Percentiles rank a stretch among this genome's conserved stretches.
These are phyloP conservation scores for Catocala sponsa DNA, from an alignment of 2,888 invertebrate genomes.

Conservation along the genomic window DNA sequence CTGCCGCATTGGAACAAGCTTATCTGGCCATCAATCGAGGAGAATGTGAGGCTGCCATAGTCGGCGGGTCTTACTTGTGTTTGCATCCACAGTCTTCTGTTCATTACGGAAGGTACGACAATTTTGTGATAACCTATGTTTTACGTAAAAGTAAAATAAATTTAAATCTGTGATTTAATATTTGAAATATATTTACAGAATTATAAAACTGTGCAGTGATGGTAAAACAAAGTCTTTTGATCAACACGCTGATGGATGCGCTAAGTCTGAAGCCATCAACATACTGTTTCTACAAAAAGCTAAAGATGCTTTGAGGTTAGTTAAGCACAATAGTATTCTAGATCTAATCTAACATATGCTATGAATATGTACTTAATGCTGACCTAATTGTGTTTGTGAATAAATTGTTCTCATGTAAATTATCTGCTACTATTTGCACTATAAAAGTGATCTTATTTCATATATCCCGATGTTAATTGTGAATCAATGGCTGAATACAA, in stretches of 20 bases:
- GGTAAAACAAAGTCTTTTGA: conserved; percentile 97
- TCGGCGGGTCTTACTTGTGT: conserved; percentile 88
- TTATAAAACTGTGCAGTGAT: conserved; percentile 89
- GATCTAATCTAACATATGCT: too few species aligned
- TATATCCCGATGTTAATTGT: too few species aligned
- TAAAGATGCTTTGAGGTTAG: conserved; percentile 85
- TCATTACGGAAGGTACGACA: conserved; percentile 67
- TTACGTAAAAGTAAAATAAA: too few species aligned
- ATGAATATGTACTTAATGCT: too few species aligned
- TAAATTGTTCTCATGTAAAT: too few species aligned
- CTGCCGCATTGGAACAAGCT: conserved; percentile 68
- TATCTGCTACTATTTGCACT: too few species aligned
- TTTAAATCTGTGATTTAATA: too few species aligned
- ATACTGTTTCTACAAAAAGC: conserved; percentile 91
- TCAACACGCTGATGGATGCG: conserved; percentile 92
- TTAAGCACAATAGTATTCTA: neutral
- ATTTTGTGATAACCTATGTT: neutral
- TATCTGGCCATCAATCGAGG: conserved; percentile 66
- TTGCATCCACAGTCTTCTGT: conserved; percentile 84
- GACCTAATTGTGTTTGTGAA: too few species aligned
- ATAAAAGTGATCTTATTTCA: too few species aligned
- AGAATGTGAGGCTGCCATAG: conserved; percentile 85
- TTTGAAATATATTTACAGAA: conserved; percentile 45
- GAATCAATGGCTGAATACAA: too few species aligned
- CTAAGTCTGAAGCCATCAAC: conserved; percentile 91